phyloP scores from a whole-genome alignment of 1,140 invertebrate species.

The Drosophila pallidifrons region DNA sequence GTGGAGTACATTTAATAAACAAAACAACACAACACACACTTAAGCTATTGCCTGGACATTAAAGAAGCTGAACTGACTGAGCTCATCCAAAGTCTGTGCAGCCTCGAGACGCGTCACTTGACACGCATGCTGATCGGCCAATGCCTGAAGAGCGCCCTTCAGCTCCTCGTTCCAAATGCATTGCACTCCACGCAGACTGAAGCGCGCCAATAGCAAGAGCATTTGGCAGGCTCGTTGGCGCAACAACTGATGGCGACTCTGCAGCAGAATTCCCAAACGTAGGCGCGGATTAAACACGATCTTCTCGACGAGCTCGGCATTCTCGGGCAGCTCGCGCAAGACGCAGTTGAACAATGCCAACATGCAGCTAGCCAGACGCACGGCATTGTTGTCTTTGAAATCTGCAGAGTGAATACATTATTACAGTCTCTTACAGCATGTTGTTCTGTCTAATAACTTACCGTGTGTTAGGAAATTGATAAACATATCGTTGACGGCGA shows the following conservation, averaged over 20 bases:
- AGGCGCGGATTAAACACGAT: constrained; percentile 87
- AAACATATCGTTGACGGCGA: constrained; percentile 87
- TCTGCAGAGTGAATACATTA: constrained; percentile 84
- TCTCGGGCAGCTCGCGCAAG: constrained; percentile 90
- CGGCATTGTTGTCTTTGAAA: constrained; percentile 87
- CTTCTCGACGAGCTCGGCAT: constrained; percentile 90
- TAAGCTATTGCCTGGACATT: constrained; percentile 44
- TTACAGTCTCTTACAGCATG: not conserved
- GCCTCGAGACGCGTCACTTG: constrained; percentile 83
- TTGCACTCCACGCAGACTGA: constrained; percentile 88
- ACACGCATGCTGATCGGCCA: constrained; percentile 78
- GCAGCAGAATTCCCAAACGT: constrained; percentile 87
- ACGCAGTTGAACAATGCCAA: constrained; percentile 89
- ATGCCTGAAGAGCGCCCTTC: constrained; percentile 86
- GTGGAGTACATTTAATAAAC: constrained; percentile 23
- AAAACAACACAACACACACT: not conserved
- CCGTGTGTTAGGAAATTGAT: constrained; percentile 86
- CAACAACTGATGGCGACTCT: constrained; percentile 87
- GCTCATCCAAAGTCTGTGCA: constrained; percentile 85
- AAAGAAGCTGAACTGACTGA: constrained; percentile 86
- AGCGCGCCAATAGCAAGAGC: constrained; percentile 88
- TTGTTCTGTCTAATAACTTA: constrained; percentile 64
- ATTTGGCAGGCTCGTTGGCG: constrained; percentile 89
- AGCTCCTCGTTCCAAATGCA: constrained; percentile 87
- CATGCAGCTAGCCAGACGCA: constrained; percentile 88